Evolutionary conservation across 2,113 vertebrate genomes (phyloP).

Genomic region (Drymodes brunneopygia): DNA sequence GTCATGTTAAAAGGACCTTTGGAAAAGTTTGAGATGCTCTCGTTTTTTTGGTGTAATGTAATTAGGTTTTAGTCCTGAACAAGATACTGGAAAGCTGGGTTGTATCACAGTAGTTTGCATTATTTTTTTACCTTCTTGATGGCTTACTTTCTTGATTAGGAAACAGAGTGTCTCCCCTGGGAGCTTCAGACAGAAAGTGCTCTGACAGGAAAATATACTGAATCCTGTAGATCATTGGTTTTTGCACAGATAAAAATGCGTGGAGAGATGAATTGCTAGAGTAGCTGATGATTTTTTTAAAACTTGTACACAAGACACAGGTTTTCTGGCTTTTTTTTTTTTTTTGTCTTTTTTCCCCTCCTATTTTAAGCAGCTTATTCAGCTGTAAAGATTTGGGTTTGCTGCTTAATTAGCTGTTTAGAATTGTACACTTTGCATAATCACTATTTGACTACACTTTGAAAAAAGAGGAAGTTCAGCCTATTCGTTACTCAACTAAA

Average conservation of each 20-base stretch:
- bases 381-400: background rate
- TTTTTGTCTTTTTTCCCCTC: no score
- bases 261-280: background rate
- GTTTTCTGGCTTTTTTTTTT: background rate
- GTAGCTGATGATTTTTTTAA: background rate
- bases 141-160: background rate
- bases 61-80: background rate
- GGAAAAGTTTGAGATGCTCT: background rate
- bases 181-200: background rate
- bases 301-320: background rate
- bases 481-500: slow-evolving; percentile 12
- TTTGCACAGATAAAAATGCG: background rate
- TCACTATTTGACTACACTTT: slow-evolving; percentile 21
- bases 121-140: background rate
- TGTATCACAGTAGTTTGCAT: background rate
- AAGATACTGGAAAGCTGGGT: background rate
- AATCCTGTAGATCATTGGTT: background rate
- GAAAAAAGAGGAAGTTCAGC: slow-evolving; percentile 21
- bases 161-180: background rate
- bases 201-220: background rate
- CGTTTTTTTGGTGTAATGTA: background rate
- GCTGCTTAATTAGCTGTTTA: slow-evolving; percentile 49
- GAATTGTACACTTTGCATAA: slow-evolving; percentile 39
- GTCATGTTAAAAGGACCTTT: background rate
- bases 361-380: background rate